Conservation (phyloP, 2,113 vertebrate genomes). For the Hypocryptadius cinnamomeus region DNA sequence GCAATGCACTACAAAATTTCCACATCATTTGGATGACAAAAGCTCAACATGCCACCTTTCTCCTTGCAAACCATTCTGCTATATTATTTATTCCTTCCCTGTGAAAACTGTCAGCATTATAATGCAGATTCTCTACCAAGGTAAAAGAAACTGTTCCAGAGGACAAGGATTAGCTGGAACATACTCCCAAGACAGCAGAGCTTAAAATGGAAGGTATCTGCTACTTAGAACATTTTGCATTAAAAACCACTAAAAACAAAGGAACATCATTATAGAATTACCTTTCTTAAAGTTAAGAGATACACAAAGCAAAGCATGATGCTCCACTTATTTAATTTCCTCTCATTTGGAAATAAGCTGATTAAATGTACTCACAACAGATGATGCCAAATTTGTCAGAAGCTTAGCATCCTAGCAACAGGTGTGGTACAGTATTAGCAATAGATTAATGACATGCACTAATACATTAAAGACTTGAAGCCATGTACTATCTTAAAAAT, state of each 20-base stretch:
- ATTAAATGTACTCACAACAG: conserved; percentile 79
- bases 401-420: conserved; percentile 84
- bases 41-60: background rate
- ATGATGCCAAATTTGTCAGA: conserved; percentile 76
- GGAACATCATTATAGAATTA: background rate
- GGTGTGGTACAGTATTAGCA: conserved; percentile 63
- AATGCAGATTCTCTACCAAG: background rate
- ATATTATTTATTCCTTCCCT: background rate
- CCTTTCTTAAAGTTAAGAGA: background rate
- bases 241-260: background rate
- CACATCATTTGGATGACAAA: background rate
- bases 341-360: conserved; percentile 73
- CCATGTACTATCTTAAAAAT: background rate
- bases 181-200: background rate
- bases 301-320: background rate
- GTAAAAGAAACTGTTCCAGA: background rate
- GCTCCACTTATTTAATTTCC: conserved; percentile 4
- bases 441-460: conserved; percentile 15
- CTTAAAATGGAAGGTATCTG: background rate
- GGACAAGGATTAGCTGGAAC: background rate
- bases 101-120: background rate
- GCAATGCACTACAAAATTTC: background rate
- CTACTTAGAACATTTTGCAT: background rate
- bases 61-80: background rate
- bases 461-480: conserved; percentile 26